Evolutionary conservation across 2,888 invertebrate species (phyloP), one percentile per base, ranked within the genome.

Genomic region (Dryobota labecula): DNA sequence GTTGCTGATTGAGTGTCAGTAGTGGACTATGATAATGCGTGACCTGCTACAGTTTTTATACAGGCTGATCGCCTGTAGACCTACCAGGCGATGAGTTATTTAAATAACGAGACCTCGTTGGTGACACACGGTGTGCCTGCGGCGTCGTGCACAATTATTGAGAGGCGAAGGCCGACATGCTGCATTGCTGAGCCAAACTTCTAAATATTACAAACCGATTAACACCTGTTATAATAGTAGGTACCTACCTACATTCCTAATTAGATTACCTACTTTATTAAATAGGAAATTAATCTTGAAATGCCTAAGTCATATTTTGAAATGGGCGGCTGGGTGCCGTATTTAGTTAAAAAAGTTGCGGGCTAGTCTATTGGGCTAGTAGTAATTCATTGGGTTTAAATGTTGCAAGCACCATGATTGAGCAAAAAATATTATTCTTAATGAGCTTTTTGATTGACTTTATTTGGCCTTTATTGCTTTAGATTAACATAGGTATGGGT

Each of bases 31-130:
- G 88, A 82, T 80, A 85, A 78, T 80, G 66, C 77, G 56, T 84
- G 84, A 83, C 76, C 79, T 80, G 88, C 84, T 80, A 83, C 88
- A 91, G 88, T 90, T 92, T 94, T 90, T 95, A 94, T 95, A 95
- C 90, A 80, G 82, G 71, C 61, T 60, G 45, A 70, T 76, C 69
- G 78, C 62, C 36, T 60, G 43, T 51, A 58, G 54, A 56, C 41
- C 15, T 41, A 41, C 5, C 5, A 41, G 41, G 41, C 41, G 15
- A 41, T 41, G 41, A 15, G 15, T 41, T 41, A 41, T 41, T 41
- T 41, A 41, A 41, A 41, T 41, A 41, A 41, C 6, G 5, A 41
- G 41, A 41, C 73, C 36, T 64, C 36, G 57, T 70, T 57, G 66
- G 72, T 69, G 84, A 77, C 74, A 80, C 67, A 62, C 20, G 53